Evolutionary conservation across 1,140 invertebrate genomes (phyloP).

Genomic region (Formica selysi): DNA sequence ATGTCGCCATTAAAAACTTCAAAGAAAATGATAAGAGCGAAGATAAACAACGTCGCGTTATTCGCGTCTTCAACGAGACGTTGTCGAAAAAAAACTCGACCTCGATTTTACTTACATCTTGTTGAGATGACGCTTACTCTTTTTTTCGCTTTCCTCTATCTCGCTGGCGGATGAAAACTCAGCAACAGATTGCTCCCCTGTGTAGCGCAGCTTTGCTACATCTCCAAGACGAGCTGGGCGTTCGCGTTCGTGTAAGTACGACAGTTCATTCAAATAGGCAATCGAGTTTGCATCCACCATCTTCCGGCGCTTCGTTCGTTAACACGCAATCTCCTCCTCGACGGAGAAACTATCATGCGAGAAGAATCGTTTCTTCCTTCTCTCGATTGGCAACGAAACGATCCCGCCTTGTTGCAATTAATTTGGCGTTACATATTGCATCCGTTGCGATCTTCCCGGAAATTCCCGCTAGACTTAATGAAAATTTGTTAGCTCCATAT

Average conservation of each 20-base stretch:
- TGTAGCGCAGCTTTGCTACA: conserved; percentile 21
- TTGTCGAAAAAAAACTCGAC: conserved; percentile 57
- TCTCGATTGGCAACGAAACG: conserved; percentile 22
- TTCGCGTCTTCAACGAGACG: conserved; percentile 15
- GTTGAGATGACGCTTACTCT: conserved; percentile 55
- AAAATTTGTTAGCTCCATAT: neutral
- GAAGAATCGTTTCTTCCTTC: conserved; percentile 48
- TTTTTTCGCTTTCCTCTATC: conserved; percentile 7
- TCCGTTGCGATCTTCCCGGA: neutral
- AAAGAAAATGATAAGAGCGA: conserved; percentile 34
- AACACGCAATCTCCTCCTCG: conserved; percentile 69
- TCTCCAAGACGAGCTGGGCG: conserved; percentile 23
- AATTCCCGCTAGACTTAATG: neutral
- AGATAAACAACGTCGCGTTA: conserved; percentile 31
- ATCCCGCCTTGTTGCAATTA: conserved; percentile 34
- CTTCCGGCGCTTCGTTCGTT: conserved; percentile 68
- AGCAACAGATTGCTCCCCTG: conserved; percentile 73
- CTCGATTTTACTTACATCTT: conserved; percentile 49
- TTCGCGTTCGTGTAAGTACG: conserved; percentile 44
- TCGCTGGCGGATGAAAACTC: conserved; percentile 56
- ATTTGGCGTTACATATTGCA: conserved; percentile 27
- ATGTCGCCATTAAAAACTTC: neutral
- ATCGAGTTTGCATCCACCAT: conserved; percentile 73
- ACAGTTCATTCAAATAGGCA: conserved; percentile 68
- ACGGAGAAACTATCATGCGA: neutral